A percentile compares a stretch with the other conserved stretches of the same genome.
Evolutionary conservation across 2,888 invertebrate genomes (phyloP).

Genomic region (Argyresthia albistria): DNA sequence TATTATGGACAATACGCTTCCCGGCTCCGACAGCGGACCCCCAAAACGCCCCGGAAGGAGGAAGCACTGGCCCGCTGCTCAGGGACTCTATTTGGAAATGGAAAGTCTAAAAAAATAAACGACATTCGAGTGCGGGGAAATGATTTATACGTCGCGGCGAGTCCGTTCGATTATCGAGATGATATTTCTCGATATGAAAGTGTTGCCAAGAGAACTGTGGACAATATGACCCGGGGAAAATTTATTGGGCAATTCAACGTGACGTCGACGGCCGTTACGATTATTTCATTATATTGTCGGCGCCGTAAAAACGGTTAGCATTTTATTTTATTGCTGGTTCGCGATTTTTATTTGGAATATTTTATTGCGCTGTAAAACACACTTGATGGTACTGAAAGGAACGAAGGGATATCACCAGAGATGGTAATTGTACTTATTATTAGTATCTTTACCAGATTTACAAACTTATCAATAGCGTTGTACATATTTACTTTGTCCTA

Average conservation of each 20-base stretch:
- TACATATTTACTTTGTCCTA: too few species aligned
- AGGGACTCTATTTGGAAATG: slow-evolving; percentile 71
- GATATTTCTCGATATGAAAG: slow-evolving; percentile 73
- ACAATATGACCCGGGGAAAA: slow-evolving; percentile 71
- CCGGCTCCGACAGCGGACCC: not conserved
- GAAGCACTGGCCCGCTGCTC: slow-evolving; percentile 65
- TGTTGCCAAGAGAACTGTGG: slow-evolving; percentile 67
- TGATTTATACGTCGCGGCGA: slow-evolving; percentile 61
- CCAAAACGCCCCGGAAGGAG: slow-evolving; percentile 69
- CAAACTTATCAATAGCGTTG: too few species aligned
- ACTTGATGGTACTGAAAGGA: not conserved
- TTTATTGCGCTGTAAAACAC: slow-evolving; percentile 64
- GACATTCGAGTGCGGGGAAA: slow-evolving; percentile 46
- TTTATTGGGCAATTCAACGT: slow-evolving; percentile 66
- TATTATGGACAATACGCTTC: not conserved
- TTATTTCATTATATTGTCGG: slow-evolving; percentile 70
- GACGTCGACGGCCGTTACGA: slow-evolving; percentile 66
- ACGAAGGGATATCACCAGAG: too few species aligned
- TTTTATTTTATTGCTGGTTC: slow-evolving; percentile 66
- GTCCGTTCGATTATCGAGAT: slow-evolving; percentile 62
- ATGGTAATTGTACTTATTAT: too few species aligned
- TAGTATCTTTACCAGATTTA: too few species aligned
- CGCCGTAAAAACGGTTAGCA: slow-evolving; percentile 67
- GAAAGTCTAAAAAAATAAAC: slow-evolving; percentile 71
- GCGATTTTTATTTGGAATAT: slow-evolving; percentile 65